Base-by-base conservation (phyloP, 1,140 invertebrate species). In the Camponotus pennsylvanicus region DNA sequence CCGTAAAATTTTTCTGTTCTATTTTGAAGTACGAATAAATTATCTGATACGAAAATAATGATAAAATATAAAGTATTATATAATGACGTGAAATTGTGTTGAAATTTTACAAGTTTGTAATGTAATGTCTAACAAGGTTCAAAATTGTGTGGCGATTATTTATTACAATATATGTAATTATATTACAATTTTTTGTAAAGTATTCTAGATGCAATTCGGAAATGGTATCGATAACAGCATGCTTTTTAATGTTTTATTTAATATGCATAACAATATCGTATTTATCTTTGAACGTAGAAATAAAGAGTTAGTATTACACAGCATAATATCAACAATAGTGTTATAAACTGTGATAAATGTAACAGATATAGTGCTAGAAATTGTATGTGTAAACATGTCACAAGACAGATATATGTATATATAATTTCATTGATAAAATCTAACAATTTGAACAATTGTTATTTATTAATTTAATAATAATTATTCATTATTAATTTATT, bases 211-310 rank as follows among this genome's bases (percentile, higher is more conserved):
- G 69, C 69, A 71, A 73, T 83, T 83, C 79, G 69, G 55, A 34
- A 83, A 75, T n/a, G 79, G 79, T 63, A 52, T 61, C 45, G 27
- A 73, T 63, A 27, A 59, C 61, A 61, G 77, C 45, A 59, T 83
- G 40, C 8, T 83, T 0, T 75, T 13, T 42, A 0, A 45, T 61
- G n/a, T 83, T 83, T 73, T 27, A 37, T 75, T 82, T 61, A 13
- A 8, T 70, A 40, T 71, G 32, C n/a, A 18, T 49, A 80, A 37
- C 5, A 32, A 61, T 21, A 21, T n/a, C 32, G 15, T 80, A 57
- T 34, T 45, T 70, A 71, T 61, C 1, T 71, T 42, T 59, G 4
- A 70, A 69, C 11, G 34, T 69, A 57, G 40, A 79, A 79, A 11
- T 63, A 77, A 52, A 52, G 49, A 18, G 3, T 64, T n/a, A 9